phyloP scores from a whole-genome alignment of 1,140 invertebrate species.

The Linepithema humile region DNA sequence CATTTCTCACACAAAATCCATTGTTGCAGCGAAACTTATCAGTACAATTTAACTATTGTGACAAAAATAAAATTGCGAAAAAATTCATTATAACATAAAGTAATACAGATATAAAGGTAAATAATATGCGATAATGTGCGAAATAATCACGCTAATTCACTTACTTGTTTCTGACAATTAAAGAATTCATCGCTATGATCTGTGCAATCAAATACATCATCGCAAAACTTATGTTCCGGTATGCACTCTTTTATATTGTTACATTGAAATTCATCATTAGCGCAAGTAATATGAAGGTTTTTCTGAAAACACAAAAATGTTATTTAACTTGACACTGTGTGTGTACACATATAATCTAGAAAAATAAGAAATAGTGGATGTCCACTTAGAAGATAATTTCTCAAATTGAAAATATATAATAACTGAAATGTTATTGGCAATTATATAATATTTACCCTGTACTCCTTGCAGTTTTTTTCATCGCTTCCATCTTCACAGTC shows the following conservation, averaged over 20 bases:
- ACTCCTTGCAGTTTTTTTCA: conserved; percentile 82
- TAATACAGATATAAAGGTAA: background rate
- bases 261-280: conserved; percentile 81
- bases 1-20: conserved; percentile 86
- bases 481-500: conserved; percentile 92
- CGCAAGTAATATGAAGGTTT: background rate
- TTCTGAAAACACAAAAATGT: background rate
- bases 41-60: conserved; percentile 63
- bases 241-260: conserved; percentile 89
- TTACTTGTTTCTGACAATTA: conserved; percentile 64
- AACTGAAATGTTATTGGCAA: background rate
- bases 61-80: conserved; percentile 13
- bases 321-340: background rate
- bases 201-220: conserved; percentile 89
- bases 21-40: conserved; percentile 86
- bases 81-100: background rate
- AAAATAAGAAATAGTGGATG: background rate
- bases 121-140: background rate
- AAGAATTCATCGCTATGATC: conserved; percentile 91
- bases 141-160: background rate
- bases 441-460: conserved; percentile 30
- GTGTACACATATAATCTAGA: background rate
- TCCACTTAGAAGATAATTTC: background rate
- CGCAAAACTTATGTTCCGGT: conserved; percentile 91
- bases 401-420: background rate